Evolutionary conservation across 2,888 invertebrate species (phyloP).

Genomic region (Synanthedon vespiformis): DNA sequence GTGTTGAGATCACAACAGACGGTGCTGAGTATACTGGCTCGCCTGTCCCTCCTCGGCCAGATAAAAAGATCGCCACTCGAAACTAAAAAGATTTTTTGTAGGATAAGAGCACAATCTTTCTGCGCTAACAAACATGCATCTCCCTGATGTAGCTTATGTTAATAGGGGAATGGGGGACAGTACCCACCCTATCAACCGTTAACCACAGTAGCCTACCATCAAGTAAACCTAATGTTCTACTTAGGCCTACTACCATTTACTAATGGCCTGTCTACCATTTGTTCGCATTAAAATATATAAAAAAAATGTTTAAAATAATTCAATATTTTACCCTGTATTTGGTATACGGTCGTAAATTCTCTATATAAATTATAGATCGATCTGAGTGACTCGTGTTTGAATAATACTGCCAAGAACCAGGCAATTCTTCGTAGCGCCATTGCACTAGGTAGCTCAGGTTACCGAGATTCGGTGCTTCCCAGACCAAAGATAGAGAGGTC

Average conservation of each 20-base stretch:
- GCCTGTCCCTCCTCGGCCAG: constrained; percentile 75
- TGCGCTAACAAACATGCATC: too few species aligned
- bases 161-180: too few species aligned
- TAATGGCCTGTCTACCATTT: too few species aligned
- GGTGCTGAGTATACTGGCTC: constrained; percentile 81
- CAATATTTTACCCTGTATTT: constrained; percentile 80
- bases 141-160: too few species aligned
- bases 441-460: constrained; percentile 76
- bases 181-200: too few species aligned
- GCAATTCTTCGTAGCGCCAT: constrained; percentile 79
- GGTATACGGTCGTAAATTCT: constrained; percentile 86
- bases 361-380: constrained; percentile 76
- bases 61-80: constrained; percentile 84
- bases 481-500: constrained; percentile 83
- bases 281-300: too few species aligned
- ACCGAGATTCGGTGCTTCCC: constrained; percentile 74
- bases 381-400: constrained; percentile 78
- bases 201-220: too few species aligned
- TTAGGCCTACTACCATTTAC: too few species aligned
- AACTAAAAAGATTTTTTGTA: constrained; percentile 72
- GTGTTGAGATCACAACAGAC: constrained; percentile 81
- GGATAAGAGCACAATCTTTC: too few species aligned
- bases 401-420: constrained; percentile 86
- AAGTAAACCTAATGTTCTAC: too few species aligned
- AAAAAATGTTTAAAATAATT: too few species aligned